Evolutionary conservation across 1,140 invertebrate species (phyloP).

Genomic region (Camponotus floridanus): DNA sequence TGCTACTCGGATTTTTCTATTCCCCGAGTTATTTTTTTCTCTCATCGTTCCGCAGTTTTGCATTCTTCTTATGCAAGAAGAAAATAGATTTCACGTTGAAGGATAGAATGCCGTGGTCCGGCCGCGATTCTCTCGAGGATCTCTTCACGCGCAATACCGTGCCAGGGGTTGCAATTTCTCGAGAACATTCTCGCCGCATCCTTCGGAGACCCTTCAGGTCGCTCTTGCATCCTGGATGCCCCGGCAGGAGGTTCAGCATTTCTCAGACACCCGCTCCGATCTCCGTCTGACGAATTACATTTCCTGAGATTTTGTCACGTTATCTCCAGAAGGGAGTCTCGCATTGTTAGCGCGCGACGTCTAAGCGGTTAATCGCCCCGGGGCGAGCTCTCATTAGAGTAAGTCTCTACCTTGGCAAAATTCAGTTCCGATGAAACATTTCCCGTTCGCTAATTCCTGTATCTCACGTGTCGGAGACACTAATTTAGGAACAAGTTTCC

Average conservation of each 20-base stretch:
- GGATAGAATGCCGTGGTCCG: constrained; percentile 38
- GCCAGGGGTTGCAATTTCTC: constrained; percentile 59
- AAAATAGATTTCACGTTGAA: constrained; percentile 35
- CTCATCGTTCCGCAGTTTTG: constrained; percentile 16
- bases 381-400: constrained; percentile 14
- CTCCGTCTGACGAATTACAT: constrained; percentile 58
- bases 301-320: constrained; percentile 60
- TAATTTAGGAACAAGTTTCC: not conserved
- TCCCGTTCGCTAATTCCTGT: constrained; percentile 1
- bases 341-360: constrained; percentile 31
- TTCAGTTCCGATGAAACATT: constrained; percentile 36
- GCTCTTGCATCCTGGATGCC: constrained; percentile 49
- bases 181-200: constrained; percentile 54
- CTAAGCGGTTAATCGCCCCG: constrained; percentile 31
- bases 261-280: constrained; percentile 42
- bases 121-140: constrained; percentile 44
- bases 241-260: constrained; percentile 25
- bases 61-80: constrained; percentile 22
- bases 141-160: constrained; percentile 56
- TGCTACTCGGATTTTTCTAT: not conserved
- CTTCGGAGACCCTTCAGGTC: constrained; percentile 32
- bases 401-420: constrained; percentile 32
- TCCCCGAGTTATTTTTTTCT: not conserved
- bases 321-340: constrained; percentile 34
- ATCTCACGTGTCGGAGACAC: constrained; percentile 3